Evolutionary conservation across 2,113 vertebrate species (phyloP).

Genomic region (cattle (Bos taurus)): ARS-UCD2.0 NC_037344.1:22785501-22786000

Average conservation of each 20-base stretch:
- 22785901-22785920: background rate
- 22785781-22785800: background rate
- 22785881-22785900: background rate
- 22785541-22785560: background rate
- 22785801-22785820: background rate
- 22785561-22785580: background rate
- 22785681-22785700: background rate
- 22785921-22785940: background rate
- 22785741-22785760: background rate
- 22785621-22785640: background rate
- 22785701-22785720: background rate
- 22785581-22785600: rapidly evolving
- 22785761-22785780: background rate
- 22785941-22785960: background rate
- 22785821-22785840: background rate
- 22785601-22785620: background rate
- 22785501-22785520: background rate
- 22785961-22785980: background rate
- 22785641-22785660: background rate
- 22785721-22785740: background rate
- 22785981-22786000: background rate
- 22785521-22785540: background rate
- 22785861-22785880: background rate
- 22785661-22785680: background rate
- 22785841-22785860: background rate